A percentile compares a stretch with the other conserved stretches of the same genome.
Conservation (phyloP, 2,113 vertebrate species). For the human region DNA sequence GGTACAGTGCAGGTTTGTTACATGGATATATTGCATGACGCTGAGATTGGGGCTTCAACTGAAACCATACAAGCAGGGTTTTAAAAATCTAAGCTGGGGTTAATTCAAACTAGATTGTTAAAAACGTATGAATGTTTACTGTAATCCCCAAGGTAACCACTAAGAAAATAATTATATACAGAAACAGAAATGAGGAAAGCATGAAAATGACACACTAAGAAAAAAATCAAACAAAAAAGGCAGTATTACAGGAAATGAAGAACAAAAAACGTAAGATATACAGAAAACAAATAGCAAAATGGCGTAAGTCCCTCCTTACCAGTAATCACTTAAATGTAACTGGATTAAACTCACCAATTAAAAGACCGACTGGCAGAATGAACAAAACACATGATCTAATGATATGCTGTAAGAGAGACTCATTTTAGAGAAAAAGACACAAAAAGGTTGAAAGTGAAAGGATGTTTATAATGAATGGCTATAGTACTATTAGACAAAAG, state of each 20-base stretch:
- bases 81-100: neutral
- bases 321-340: neutral
- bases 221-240: neutral
- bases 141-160: neutral
- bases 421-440: neutral
- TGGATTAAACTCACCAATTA: neutral
- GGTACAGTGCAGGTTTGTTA: no score
- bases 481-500: neutral
- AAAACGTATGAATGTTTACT: constrained; percentile 2
- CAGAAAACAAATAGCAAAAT: neutral
- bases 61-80: neutral
- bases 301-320: neutral
- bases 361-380: neutral
- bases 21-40: no score
- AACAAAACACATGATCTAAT: neutral
- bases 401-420: neutral
- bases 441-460: neutral
- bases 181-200: neutral
- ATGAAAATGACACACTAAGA: neutral
- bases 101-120: neutral
- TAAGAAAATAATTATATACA: constrained; percentile 35
- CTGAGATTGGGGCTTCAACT: no score
- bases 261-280: neutral
- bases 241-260: neutral
- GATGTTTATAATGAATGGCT: neutral